Base-by-base conservation (phyloP, 2,888 invertebrate genomes). In the Polia nebulosa region DNA sequence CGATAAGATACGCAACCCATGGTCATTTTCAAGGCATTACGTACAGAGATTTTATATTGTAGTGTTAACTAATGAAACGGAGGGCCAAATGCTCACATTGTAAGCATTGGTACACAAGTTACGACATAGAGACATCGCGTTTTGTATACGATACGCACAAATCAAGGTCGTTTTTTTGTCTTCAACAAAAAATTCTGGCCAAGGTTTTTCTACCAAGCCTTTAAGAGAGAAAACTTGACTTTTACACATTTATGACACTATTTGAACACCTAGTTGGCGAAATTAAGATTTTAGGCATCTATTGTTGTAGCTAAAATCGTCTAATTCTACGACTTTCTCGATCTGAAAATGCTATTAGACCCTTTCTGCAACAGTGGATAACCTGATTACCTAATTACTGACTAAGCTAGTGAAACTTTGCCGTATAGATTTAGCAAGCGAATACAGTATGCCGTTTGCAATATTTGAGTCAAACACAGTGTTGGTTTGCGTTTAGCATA, bases 151-250 rank as follows among this genome's bases (percentile, higher is more conserved):
- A 29, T 70, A 58, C 52, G 11, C 27, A 25, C 20, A 27, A 44
- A 71, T 55, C 58, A 71, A 51, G 72, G 78, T 17, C 22, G 11
- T 32, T 4, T 63, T 71, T 74, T 71, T 77, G 49, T 55, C 17
- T 61, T 22, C 44, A 56, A 62, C 58, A 71, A 74, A 77, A 70
- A 59, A 11, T 36, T 25, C 36, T 32, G 17, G 34, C 20, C 27
- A 57, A 69, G 27, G 52, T 34, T 39, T 68, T 34, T 5, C 34
- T 25, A 17, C 1, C 6, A 9, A 27, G 32, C 3, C n/a, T n/a
- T 0, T 45, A 20, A 20, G 20, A 51, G 29, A 58, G 62, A 53
- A 61, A 53, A 70, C 34, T 34, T 13, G 15, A 20, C 20, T 25
- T 2, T 17, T 36, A 4, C 2, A 27, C 22, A 15, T 51, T 20